Evolutionary conservation across 2,113 vertebrate genomes (phyloP).

Genomic region (Laterallus jamaicensis): DNA sequence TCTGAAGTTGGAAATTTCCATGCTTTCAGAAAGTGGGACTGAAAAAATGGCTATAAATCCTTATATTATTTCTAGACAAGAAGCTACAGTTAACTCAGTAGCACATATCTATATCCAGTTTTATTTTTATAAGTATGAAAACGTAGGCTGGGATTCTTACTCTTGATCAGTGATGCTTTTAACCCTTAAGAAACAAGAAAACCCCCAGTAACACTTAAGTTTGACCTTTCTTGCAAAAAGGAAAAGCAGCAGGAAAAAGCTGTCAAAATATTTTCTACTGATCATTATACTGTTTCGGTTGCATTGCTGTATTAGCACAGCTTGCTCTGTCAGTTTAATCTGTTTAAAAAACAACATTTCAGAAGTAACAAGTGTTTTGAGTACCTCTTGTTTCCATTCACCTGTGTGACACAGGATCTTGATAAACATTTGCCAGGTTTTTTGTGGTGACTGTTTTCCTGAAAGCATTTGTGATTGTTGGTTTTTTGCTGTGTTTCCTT

Average conservation of each 20-base stretch:
- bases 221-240: background rate
- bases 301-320: background rate
- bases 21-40: background rate
- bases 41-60: background rate
- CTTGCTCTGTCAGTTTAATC: background rate
- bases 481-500: background rate
- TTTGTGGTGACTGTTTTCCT: background rate
- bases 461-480: background rate
- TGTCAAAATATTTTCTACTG: background rate
- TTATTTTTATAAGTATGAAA: background rate
- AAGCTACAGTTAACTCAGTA: background rate
- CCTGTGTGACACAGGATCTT: background rate
- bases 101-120: background rate
- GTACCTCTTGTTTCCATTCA: background rate
- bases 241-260: background rate
- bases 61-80: background rate
- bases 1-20: background rate
- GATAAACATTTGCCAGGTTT: background rate
- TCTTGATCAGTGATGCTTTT: background rate
- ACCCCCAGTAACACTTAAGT: fast-evolving
- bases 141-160: background rate
- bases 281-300: background rate
- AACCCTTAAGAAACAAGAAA: background rate
- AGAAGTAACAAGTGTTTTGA: background rate
- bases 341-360: background rate